A percentile compares a stretch with the other conserved stretches of the same genome.
Evolutionary conservation across 2,888 invertebrate species (phyloP).

Genomic region (Tortrix viridana): DNA sequence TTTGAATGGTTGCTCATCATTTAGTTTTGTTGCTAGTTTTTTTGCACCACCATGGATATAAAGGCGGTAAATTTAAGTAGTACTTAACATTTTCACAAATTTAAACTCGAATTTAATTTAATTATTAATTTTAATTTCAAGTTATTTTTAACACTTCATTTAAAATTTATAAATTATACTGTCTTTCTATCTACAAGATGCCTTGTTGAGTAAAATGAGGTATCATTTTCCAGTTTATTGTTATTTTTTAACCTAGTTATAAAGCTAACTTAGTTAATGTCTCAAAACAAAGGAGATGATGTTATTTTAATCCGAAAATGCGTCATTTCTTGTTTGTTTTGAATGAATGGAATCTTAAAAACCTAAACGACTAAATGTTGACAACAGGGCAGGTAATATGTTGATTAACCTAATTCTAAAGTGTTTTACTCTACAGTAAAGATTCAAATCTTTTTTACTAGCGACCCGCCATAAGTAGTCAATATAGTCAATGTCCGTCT

Average conservation of each 20-base stretch:
- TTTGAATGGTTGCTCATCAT: conserved; percentile 26
- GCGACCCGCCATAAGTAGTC: too few relatives aligned
- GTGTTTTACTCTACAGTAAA: too few relatives aligned
- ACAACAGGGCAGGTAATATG: background rate
- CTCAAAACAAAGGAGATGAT: conserved; percentile 16
- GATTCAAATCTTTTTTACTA: too few relatives aligned
- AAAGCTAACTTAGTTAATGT: conserved; percentile 58
- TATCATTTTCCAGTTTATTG: conserved; percentile 51
- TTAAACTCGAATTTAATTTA: too few relatives aligned
- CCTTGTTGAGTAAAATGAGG: conserved; percentile 57
- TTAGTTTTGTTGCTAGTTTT: conserved; percentile 32
- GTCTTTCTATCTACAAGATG: conserved; percentile 54
- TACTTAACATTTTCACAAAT: too few relatives aligned
- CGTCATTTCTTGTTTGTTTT: conserved; percentile 38
- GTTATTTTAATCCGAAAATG: background rate
- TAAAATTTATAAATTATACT: conserved; percentile 14
- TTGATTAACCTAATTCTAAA: background rate
- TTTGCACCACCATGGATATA: conserved; percentile 31
- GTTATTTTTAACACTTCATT: too few relatives aligned
- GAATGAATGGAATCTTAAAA: conserved; percentile 44
- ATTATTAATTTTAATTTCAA: too few relatives aligned
- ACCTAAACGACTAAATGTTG: background rate
- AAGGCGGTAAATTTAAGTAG: conserved; percentile 16
- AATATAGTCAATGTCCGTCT: too few relatives aligned
- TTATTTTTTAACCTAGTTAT: conserved; percentile 56